Evolutionary conservation across 2,797 vertebrate genomes (phyloP), one percentile per base, ranked within the genome.

Genomic region (Phoeniculus purpureus): DNA sequence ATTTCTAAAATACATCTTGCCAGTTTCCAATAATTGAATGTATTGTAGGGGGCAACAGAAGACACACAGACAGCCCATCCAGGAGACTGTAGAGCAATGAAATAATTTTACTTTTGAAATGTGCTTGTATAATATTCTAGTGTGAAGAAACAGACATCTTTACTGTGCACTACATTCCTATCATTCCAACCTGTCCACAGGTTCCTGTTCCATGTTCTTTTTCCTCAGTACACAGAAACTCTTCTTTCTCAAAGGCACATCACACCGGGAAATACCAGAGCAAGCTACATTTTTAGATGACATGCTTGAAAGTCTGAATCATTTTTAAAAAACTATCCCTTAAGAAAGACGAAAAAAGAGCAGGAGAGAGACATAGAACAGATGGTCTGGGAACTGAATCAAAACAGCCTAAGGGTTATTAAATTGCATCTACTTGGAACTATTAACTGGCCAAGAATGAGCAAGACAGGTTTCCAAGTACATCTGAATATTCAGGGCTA

Each of bases 131-230:
- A 95, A 85, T 93, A 93, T 89, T 93, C 85, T 91, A 89, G 84
- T 88, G 65, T 94, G 80, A 94, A 89, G 81, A 90, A 96, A 96
- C 80, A 96, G 90, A 85, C 79, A 62, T 91, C 92, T 91, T 88
- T 84, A 92, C 68, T 91, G 54, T 81, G 87, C 58, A 48, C 56
- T 47, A 48, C 91, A 96, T 96, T 95, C 95, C 72, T 94, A 72
- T 25, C 92, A 95, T 96, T 96, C 95, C 95, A 94, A 70, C 66
- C 27, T 81, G 68, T 93, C 94, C 89, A 92, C 92, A 87, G 72
- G 82, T 96, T 95, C 95, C 91, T 89, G 82, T 92, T 94, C 93
- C 93, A 66, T 87, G 81, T 86, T 92, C 94, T 93, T 81, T 91
- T 88, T 77, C 68, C 61, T 84, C 71, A 66, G 11, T 54, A 55